A percentile compares a stretch with the other conserved stretches of the same genome.
Conservation (phyloP, 2,113 vertebrate genomes). For the Caranx ignobilis region DNA sequence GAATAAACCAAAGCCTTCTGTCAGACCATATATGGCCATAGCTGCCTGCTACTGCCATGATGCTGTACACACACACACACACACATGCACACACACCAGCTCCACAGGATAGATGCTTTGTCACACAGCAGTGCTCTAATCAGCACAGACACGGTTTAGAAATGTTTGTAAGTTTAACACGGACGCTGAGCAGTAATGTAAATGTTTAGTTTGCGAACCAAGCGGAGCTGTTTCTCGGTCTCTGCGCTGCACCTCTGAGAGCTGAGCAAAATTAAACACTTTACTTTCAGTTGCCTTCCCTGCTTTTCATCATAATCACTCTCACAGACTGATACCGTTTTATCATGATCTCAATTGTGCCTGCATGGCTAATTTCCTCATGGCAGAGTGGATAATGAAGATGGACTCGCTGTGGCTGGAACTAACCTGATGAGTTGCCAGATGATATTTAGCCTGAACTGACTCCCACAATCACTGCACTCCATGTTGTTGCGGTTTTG, state of each 20-base stretch:
- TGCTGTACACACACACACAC: constrained; percentile 30
- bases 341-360: constrained; percentile 46
- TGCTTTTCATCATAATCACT: constrained; percentile 42
- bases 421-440: constrained; percentile 63
- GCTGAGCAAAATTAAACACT: constrained; percentile 23
- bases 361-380: constrained; percentile 66
- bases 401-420: constrained; percentile 60
- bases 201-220: constrained; percentile 54
- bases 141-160: constrained; percentile 7
- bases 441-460: constrained; percentile 46
- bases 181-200: constrained; percentile 39
- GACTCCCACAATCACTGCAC: constrained; percentile 20
- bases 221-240: constrained; percentile 31
- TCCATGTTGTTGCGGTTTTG: background rate
- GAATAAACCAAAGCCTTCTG: constrained; percentile 52
- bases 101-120: constrained; percentile 34
- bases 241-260: background rate
- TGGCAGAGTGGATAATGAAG: constrained; percentile 67
- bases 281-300: background rate
- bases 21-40: constrained; percentile 76
- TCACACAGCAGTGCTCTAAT: constrained; percentile 36
- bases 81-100: constrained; percentile 10
- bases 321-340: constrained; percentile 41
- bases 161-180: constrained; percentile 37
- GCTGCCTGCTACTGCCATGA: constrained; percentile 43